A percentile compares a stretch with the other conserved stretches of the same genome.
Evolutionary conservation across 2,797 vertebrate species (phyloP).

Genomic region (Ambastaia sidthimunki): DNA sequence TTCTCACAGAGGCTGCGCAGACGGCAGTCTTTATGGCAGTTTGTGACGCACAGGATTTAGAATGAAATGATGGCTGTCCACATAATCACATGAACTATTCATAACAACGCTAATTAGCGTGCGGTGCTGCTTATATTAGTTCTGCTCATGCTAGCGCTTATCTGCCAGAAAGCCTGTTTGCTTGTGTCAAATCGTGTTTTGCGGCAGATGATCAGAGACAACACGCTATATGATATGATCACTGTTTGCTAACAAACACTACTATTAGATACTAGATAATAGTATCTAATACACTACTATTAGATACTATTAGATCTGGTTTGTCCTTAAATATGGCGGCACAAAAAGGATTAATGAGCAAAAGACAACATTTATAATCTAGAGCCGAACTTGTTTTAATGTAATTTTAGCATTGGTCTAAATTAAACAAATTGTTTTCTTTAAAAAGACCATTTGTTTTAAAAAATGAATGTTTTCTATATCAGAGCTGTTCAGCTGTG

Average conservation of each 20-base stretch:
- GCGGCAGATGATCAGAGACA: conserved; percentile 46
- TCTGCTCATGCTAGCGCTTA: conserved; percentile 6
- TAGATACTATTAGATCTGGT: conserved; percentile 27
- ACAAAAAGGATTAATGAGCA: neutral
- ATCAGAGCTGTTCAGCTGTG: neutral
- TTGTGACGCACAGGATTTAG: conserved; percentile 17
- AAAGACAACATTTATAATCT: neutral
- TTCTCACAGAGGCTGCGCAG: conserved; percentile 16
- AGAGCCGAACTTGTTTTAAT: neutral
- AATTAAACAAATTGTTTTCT: neutral
- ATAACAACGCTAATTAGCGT: conserved; percentile 49
- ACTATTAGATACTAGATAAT: conserved; percentile 46
- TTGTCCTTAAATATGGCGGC: neutral
- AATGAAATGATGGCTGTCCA: conserved; percentile 19
- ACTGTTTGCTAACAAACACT: conserved; percentile 50
- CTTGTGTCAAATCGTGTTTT: conserved; percentile 55
- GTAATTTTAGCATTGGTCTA: neutral
- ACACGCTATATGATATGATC: conserved; percentile 49
- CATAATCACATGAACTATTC: conserved; percentile 33
- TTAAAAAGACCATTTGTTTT: neutral
- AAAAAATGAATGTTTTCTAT: conserved; percentile 11
- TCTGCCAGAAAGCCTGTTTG: conserved; percentile 40
- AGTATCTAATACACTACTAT: conserved; percentile 52
- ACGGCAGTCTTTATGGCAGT: conserved; percentile 11
- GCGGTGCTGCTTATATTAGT: conserved; percentile 42